Conservation (phyloP, 1,140 invertebrate genomes). For the Lepidurus arcticus region DNA sequence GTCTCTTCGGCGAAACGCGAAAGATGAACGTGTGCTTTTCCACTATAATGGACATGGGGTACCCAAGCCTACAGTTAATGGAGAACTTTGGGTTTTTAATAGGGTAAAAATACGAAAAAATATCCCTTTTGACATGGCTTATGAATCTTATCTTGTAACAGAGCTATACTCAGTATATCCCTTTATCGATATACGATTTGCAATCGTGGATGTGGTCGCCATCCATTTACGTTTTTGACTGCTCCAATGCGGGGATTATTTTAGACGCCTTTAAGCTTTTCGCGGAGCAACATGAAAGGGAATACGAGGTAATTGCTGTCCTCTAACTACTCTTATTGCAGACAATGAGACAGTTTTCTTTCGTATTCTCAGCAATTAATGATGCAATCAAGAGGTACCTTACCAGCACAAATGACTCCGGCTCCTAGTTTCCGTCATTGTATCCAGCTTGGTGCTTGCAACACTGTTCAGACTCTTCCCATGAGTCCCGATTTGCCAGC, state of each 20-base stretch:
- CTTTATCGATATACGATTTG: conserved; percentile 93
- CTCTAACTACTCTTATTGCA: not conserved
- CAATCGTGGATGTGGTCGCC: conserved; percentile 99
- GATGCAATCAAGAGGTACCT: conserved; percentile 38
- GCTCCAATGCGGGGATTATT: conserved; percentile 95
- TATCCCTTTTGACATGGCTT: conserved; percentile 26
- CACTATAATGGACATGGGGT: conserved; percentile 99
- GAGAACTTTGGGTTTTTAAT: conserved; percentile 99
- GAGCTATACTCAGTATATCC: conserved; percentile 98
- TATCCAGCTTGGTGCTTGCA: conserved; percentile 93
- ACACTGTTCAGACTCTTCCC: conserved; percentile 82
- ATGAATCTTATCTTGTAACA: conserved; percentile 46
- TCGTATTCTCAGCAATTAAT: conserved; percentile 37
- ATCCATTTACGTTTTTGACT: conserved; percentile 98
- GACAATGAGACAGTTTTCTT: not conserved
- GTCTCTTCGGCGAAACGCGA: conserved; percentile 91
- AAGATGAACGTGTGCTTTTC: conserved; percentile 97
- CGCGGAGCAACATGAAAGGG: conserved; percentile 82
- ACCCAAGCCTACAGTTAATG: conserved; percentile 93
- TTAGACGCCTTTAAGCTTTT: conserved; percentile 88
- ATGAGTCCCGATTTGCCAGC: conserved; percentile 98
- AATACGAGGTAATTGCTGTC: conserved; percentile 60
- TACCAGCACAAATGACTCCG: conserved; percentile 35
- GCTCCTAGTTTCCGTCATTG: conserved; percentile 67
- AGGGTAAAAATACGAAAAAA: conserved; percentile 55